Base-by-base conservation (phyloP, 2,797 vertebrate genomes). In the Phylloscopus collybita region DNA sequence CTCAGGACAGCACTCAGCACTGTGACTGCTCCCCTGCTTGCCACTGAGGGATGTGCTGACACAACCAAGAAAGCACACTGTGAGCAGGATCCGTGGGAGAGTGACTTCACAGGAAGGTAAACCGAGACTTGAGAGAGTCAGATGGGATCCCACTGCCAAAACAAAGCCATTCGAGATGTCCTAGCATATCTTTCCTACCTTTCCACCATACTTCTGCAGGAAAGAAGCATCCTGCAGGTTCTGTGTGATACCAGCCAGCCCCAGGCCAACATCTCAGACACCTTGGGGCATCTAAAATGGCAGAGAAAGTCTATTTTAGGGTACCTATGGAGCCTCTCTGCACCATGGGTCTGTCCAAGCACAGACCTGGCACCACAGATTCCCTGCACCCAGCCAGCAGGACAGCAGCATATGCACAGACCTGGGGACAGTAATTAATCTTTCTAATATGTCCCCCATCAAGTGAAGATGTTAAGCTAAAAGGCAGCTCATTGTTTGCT, bases 401-500 rank as follows among this genome's bases (percentile, higher is more conserved):
- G 44, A 67, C 53, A 47, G 91, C 60, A 89, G 51, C 61, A 40
- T 0, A 9, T 29, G 26, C 22, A 32, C 15, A 8, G 61, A 36
- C 44, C 0, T 38, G 32, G 60, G 29, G 60, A 76, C 66, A 70
- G 71, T 27, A 81, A 84, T 84, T 93, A 79, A 91, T 61, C 80
- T 32, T 78, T 59, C 70, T 84, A 66, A 23, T 18, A 64, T 19
- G 65, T 61, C 29, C 54, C 65, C 47, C n/a, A 30, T 27, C 53
- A 34, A 86, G 61, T 44, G 69, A 92, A 95, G 93, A 57, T 34
- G 59, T 75, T 90, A 60, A 94, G 87, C 80, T 76, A 67, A 50
- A 80, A 86, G 45, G 88, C 80, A 92, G 92, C 45, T 82, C 88
- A 91, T 36, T 92, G 89, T 91, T 72, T 76, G 76, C 80, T 53